Base-by-base conservation (phyloP, 2,113 vertebrate species). In the Anoura caudifer region DNA sequence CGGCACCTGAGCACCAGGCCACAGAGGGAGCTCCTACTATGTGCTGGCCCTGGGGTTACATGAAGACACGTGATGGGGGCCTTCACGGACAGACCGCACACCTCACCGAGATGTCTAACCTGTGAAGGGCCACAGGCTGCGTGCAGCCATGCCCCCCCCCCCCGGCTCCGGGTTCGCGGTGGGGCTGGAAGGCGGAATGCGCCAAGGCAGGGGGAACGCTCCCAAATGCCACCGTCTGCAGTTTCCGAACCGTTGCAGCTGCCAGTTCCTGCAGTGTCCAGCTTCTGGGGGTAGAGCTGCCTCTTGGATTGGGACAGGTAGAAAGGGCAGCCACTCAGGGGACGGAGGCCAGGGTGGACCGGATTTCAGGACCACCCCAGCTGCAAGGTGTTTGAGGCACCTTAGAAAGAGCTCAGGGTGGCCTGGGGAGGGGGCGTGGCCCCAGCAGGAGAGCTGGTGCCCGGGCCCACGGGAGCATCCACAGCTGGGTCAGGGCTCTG, bases 171-270 rank as follows among this genome's bases (percentile, higher is more conserved):
- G 70, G 72, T 67, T 26, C 65, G 36, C 70, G 79, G 61, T 81
- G 50, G 90, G 91, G 56, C 73, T 16, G 0, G 76, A 59, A 85
- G 61, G 76, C 94, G 43, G 76, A 88, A 90, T 94, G 87, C 77
- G 92, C 94, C 96, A 85, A 90, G 95, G 70, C 94, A 90, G 82
- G 95, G 96, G 90, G 87, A 95, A 94, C 1, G 56, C 88, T 95
- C 92, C 82, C 93, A 93, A 92, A 90, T 10, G 93, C 93, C 86
- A 59, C 87, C 14, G 91, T 95, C 88, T 90, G 96, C 93, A 96
- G 87, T 91, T 97, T 84, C 87, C 90, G 75, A 54, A 80, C 73
- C 76, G 75, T 16, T 26, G 56, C 75, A 87, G 92, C 97, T 95
- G 87, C 95, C 96, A 94, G 90, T 83, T 89, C 96, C 90, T 33